Evolutionary conservation across 2,888 invertebrate genomes (phyloP), one percentile per base, ranked within the genome.

Genomic region (Epinotia nisella): DNA sequence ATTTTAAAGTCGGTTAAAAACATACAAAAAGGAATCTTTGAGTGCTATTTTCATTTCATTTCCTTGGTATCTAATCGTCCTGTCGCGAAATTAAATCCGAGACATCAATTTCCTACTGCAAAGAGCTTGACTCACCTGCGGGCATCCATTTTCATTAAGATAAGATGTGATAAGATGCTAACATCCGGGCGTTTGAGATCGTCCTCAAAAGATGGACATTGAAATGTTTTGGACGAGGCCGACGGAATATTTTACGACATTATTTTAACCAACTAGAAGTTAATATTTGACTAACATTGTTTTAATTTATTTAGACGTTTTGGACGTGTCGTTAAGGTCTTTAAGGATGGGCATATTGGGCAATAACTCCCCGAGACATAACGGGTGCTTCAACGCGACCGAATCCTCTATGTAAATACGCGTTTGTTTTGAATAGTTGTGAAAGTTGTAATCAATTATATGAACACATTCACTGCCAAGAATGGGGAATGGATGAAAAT

Each of bases 41-140:
- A 61, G 19, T 41, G n/a, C 41, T 17, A 41, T 56, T 55, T n/a
- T 71, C 53, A 67, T 67, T 67, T 55, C 29, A 29, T 60, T 35
- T 17, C 45, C 49, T 15, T 15, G 45, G 55, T 59, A 49, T 49
- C n/a, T 49, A 66, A 55, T 71, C 45, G 41, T 35, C 51, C 39
- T 64, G 53, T 66, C 29, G 60, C 60, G 49, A 56, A 72, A 67
- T 72, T 60, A 67, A 56, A 72, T 67, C 29, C 55, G 49, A 17
- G 72, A 68, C 72, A 68, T 72, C 72, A 72, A 72, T 72, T 72
- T 72, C 72, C 67, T 35, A 49, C 56, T 61, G 72, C 67, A 62
- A 67, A 67, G 72, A 68, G 61, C 55, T 66, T 71, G 49, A 55
- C 35, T 72, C 62, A 72, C 71, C 71, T 62, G 56, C 72, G 61